These are phyloP conservation scores for Acrossocheilus wenchowensis DNA, from an alignment of 2,797 vertebrate species.

Conservation along the genomic window DNA sequence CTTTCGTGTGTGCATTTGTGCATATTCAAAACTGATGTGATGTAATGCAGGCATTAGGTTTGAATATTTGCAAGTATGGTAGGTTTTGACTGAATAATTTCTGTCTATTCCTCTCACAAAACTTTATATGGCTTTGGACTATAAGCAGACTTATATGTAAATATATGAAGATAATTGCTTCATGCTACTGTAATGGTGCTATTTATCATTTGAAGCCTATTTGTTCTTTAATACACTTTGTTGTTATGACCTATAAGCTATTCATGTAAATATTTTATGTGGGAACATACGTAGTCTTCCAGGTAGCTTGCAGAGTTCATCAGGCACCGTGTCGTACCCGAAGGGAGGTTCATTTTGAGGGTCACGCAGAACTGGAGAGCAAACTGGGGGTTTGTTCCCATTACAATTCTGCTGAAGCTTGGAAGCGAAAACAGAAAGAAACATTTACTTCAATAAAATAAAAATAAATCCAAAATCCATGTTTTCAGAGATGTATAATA, in stretches of 20 bases:
- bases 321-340: slow-evolving; percentile 57
- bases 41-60: neutral
- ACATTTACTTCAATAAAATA: neutral
- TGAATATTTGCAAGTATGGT: neutral
- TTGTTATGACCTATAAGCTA: neutral
- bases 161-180: neutral
- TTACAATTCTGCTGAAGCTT: slow-evolving; percentile 33
- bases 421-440: slow-evolving; percentile 4
- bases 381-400: slow-evolving; percentile 29
- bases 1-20: neutral
- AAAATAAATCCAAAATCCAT: neutral
- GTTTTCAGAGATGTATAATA: neutral
- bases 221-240: neutral
- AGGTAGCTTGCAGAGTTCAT: slow-evolving; percentile 83
- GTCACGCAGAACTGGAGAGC: slow-evolving; percentile 4
- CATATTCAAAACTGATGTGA: neutral
- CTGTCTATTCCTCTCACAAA: neutral
- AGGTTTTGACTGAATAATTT: neutral
- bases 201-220: neutral
- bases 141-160: neutral
- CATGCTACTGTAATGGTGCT: neutral
- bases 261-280: neutral
- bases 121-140: neutral
- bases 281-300: slow-evolving; percentile 80
- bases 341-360: slow-evolving; percentile 22